phyloP scores from a whole-genome alignment of 30 jellyfish, hydroid and myxozoan genomes.

The Sanderia malayensis region DNA sequence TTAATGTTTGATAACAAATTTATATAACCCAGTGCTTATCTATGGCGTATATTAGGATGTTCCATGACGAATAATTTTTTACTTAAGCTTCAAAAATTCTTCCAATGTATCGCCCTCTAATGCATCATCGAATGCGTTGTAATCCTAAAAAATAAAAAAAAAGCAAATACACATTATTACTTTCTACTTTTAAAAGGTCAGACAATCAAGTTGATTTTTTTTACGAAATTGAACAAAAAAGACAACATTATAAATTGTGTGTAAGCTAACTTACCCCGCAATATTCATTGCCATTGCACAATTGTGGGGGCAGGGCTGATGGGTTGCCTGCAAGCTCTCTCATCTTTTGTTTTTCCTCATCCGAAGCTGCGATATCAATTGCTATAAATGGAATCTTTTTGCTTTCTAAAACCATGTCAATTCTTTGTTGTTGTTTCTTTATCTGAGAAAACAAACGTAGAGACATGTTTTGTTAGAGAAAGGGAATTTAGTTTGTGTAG shows the following conservation, averaged over 20 bases:
- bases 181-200: too few relatives aligned
- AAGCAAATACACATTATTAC: too few relatives aligned
- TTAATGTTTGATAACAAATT: too few relatives aligned
- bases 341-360: constrained; percentile 49
- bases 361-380: constrained; percentile 47
- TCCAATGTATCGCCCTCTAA: constrained; percentile 31
- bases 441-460: constrained; percentile 36
- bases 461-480: too few relatives aligned
- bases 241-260: too few relatives aligned
- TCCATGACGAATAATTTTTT: too few relatives aligned
- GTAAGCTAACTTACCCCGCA: constrained; percentile 85
- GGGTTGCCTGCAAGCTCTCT: constrained; percentile 61
- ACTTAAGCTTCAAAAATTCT: constrained; percentile 22
- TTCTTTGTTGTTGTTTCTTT: constrained; percentile 68
- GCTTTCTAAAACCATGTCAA: constrained; percentile 71
- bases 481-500: too few relatives aligned
- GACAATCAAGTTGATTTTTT: too few relatives aligned
- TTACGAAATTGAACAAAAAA: too few relatives aligned
- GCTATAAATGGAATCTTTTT: constrained; percentile 46
- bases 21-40: too few relatives aligned
- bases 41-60: too few relatives aligned
- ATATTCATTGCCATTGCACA: constrained; percentile 64
- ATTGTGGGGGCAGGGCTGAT: constrained; percentile 60
- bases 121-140: constrained; percentile 42
- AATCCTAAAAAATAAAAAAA: constrained; percentile 31